Conservation (phyloP, 2,797 vertebrate species). For the Capromys pilorides region DNA sequence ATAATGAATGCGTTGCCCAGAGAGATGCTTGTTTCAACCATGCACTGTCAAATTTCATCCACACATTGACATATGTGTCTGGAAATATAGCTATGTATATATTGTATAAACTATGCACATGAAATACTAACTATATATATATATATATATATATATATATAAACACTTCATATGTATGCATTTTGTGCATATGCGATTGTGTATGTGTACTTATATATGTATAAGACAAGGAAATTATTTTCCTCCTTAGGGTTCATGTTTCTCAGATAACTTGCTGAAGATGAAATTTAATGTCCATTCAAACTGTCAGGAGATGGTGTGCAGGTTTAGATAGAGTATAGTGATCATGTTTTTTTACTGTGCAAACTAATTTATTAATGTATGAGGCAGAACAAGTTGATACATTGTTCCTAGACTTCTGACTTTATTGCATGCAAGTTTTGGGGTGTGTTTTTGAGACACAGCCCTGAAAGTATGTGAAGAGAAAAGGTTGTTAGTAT, state of each 20-base stretch:
- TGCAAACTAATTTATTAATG: not conserved
- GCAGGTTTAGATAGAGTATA: not conserved
- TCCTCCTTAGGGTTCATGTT: not conserved
- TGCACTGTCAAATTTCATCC: conserved; percentile 7
- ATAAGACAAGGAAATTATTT: not conserved
- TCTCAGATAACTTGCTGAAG: not conserved
- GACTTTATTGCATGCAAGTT: not conserved
- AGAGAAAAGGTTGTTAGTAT: not conserved
- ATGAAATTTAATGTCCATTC: not conserved
- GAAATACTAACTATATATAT: not conserved
- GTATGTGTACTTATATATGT: not conserved
- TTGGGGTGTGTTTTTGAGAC: conserved; percentile 38
- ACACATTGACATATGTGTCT: not conserved
- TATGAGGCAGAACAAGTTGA: not conserved
- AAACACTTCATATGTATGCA: not conserved
- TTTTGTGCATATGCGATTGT: not conserved
- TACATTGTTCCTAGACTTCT: not conserved
- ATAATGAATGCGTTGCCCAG: conserved; percentile 40
- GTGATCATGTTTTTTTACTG: not conserved
- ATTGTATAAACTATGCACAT: not conserved
- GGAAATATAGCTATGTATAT: not conserved
- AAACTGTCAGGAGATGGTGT: not conserved
- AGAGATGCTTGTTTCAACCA: conserved; percentile 50
- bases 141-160: not conserved
- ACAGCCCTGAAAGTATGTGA: not conserved